Base-by-base conservation (phyloP, 2,113 vertebrate species). In the Colius striatus region DNA sequence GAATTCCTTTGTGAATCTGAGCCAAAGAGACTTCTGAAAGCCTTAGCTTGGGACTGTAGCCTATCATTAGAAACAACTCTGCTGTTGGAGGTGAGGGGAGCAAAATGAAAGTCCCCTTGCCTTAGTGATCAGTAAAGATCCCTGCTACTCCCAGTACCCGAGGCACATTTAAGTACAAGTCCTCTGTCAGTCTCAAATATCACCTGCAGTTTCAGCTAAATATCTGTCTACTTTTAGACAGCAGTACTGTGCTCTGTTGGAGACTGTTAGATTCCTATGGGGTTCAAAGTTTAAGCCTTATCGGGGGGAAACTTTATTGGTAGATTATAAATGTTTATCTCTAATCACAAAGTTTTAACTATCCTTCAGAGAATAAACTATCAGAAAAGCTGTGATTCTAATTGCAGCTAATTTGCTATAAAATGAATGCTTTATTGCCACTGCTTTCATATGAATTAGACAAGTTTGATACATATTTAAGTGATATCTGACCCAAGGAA, bases 341-440 rank as follows among this genome's bases (percentile, higher is more conserved):
- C 74, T 60, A 48, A 67, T 82, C 27, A 73, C 41, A 67, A 65
- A 68, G 8, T 65, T 95, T 72, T 61, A 82, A 67, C 57, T 70
- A 4, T 79, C 21, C 80, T 89, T 91, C 36, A 62, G 77, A 94
- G 89, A 84, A 73, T 19, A 94, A 91, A 80, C 30, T 95, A 63
- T 60, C 16, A 72, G 19, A 88, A 61, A 90, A 90, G 9, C 17
- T 10, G 21, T 53, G 26, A 32, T 92, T 89, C 61, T 84, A 78
- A 71, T 67, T 63, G 38, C 29, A 84, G 23, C 11, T 90, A 84
- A 87, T 87, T 68, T 89, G 45, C 57, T 91, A 54, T 57, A 73
- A 84, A 54, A 48, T 57, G 2, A 45, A 36, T 86, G n/a, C 38
- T 75, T 93, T 89, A 58, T 81, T 76, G 54, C 54, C 45, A 79